Evolutionary conservation across 2,888 invertebrate species (phyloP).

Genomic region (Clistopyga incitator): DNA sequence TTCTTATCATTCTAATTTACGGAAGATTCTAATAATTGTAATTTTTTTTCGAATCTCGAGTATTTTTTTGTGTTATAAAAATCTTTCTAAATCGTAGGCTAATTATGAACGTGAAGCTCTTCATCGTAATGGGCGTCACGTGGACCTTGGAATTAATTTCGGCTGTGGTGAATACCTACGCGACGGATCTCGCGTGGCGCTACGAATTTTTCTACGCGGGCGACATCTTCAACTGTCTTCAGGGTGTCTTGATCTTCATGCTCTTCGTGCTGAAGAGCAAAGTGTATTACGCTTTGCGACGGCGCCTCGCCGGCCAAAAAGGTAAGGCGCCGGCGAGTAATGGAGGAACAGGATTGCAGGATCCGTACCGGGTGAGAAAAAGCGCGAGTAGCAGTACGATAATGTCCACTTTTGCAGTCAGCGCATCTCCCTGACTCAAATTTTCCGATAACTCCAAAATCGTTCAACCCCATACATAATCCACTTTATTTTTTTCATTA

Average conservation of each 20-base stretch:
- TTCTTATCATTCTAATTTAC: too few species aligned
- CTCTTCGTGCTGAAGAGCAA: constrained; percentile 90
- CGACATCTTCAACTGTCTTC: constrained; percentile 89
- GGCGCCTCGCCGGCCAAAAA: constrained; percentile 83
- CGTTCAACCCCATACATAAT: too few species aligned
- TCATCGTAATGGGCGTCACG: constrained; percentile 92
- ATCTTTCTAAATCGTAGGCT: constrained; percentile 85
- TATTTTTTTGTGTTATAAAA: background rate
- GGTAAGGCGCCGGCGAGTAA: constrained; percentile 50
- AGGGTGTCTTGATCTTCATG: constrained; percentile 90
- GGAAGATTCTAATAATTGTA: too few species aligned
- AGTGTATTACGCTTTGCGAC: constrained; percentile 87
- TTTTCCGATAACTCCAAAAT: background rate
- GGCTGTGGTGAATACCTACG: constrained; percentile 85
- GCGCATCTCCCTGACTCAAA: constrained; percentile 10
- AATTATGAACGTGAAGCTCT: constrained; percentile 89
- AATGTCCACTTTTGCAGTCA: constrained; percentile 73
- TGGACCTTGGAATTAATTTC: constrained; percentile 90
- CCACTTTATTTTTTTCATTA: background rate
- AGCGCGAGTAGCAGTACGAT: constrained; percentile 78
- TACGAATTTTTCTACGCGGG: constrained; percentile 83
- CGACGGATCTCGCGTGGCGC: constrained; percentile 71
- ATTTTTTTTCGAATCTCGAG: background rate
- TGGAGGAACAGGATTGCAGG: constrained; percentile 70
- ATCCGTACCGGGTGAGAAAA: constrained; percentile 74